Evolutionary conservation across 2,113 vertebrate species (phyloP).

Genomic region (Leucoraja erinaceus): DNA sequence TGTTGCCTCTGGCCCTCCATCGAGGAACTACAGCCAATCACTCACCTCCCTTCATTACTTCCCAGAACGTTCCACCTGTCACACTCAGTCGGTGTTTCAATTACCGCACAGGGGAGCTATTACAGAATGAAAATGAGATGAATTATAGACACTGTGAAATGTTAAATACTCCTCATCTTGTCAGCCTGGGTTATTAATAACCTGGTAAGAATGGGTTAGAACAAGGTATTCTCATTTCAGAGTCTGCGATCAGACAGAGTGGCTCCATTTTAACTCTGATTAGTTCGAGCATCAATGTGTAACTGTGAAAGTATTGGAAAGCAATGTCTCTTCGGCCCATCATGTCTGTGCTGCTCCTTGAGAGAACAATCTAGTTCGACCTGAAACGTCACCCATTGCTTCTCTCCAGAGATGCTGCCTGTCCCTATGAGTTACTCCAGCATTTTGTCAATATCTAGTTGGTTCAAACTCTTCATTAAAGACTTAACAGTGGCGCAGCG

Average conservation of each 20-base stretch:
- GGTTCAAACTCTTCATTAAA: too few species aligned
- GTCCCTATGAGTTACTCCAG: too few species aligned
- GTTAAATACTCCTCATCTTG: not conserved
- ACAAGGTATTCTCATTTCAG: conserved; percentile 16
- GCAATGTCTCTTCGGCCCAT: not conserved
- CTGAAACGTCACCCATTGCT: too few species aligned
- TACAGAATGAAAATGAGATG: conserved; percentile 6
- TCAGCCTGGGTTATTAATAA: not conserved
- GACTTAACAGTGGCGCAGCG: too few species aligned
- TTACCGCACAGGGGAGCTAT: not conserved
- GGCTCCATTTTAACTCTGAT: not conserved
- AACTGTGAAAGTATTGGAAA: not conserved
- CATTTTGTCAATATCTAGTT: too few species aligned
- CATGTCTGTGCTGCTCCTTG: not conserved
- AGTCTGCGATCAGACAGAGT: not conserved
- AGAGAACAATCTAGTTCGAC: too few species aligned
- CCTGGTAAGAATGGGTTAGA: conserved; percentile 3
- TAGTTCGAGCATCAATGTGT: too few species aligned
- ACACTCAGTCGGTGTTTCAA: not conserved
- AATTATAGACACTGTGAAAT: conserved; percentile 13
- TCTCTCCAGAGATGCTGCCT: too few species aligned
- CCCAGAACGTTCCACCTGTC: not conserved
- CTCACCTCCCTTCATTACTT: not conserved
- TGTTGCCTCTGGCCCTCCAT: not conserved
- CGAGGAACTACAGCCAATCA: not conserved